Conservation (phyloP, 2,888 invertebrate genomes). For the Acronicta alni region DNA sequence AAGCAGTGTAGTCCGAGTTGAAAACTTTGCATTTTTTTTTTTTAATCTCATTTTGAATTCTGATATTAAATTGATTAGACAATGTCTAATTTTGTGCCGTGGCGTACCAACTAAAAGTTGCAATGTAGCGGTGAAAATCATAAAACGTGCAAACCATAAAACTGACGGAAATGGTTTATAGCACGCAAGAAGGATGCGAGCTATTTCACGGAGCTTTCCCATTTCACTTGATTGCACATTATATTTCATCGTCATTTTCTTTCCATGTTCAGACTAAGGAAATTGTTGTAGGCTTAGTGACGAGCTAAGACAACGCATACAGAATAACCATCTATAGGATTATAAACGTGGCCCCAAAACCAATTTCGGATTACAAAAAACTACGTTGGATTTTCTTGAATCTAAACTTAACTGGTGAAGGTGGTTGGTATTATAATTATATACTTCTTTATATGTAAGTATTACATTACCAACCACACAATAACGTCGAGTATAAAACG, state of each 20-base stretch:
- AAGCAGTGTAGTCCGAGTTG: constrained; percentile 25
- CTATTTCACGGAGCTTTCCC: constrained; percentile 68
- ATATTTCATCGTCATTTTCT: constrained; percentile 71
- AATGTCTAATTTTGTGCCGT: constrained; percentile 49
- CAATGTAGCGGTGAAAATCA: constrained; percentile 72
- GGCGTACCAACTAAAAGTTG: constrained; percentile 62
- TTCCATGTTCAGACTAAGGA: constrained; percentile 32
- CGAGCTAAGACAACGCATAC: not conserved
- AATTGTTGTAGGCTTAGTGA: constrained; percentile 21
- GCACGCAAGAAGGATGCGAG: constrained; percentile 78
- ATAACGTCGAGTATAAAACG: constrained; percentile 53
- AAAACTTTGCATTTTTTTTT: constrained; percentile 9
- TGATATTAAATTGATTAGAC: constrained; percentile 53
- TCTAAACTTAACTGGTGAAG: not conserved
- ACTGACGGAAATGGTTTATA: constrained; percentile 74
- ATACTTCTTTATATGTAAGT: constrained; percentile 24
- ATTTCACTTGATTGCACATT: constrained; percentile 81
- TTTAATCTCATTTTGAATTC: constrained; percentile 24
- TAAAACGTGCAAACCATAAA: constrained; percentile 77
- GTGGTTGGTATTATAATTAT: constrained; percentile 24
- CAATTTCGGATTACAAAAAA: constrained; percentile 3
- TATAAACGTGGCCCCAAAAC: constrained; percentile 1
- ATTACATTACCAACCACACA: constrained; percentile 44
- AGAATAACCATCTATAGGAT: not conserved
- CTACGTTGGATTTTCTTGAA: constrained; percentile 6